These are phyloP conservation scores for Colletes collaris DNA, from an alignment of 2,888 invertebrate genomes.

Conservation along the genomic window DNA sequence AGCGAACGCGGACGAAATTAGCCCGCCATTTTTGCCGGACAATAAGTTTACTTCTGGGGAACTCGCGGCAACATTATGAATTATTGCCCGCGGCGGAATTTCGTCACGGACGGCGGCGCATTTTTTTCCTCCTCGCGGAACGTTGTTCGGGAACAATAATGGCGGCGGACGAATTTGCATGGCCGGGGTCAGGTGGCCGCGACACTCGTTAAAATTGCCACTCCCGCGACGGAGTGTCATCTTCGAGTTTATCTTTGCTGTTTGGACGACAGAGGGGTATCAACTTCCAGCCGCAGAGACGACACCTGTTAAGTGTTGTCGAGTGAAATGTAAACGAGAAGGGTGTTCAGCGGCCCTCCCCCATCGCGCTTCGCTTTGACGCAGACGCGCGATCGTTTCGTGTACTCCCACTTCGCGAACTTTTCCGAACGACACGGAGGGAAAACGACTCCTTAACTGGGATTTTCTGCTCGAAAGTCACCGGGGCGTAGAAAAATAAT, in stretches of 20 bases:
- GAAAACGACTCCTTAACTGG: too few species aligned
- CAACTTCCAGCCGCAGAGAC: constrained; percentile 46
- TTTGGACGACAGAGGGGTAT: constrained; percentile 41
- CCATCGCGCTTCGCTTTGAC: constrained; percentile 17
- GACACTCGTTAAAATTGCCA: constrained; percentile 37
- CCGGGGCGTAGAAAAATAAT: too few species aligned
- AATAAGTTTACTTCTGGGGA: constrained; percentile 27
- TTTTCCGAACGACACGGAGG: too few species aligned
- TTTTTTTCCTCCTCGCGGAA: too few species aligned
- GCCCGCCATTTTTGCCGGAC: constrained; percentile 20
- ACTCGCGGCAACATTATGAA: constrained; percentile 11
- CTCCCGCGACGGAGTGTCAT: constrained; percentile 28
- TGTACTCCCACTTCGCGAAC: too few species aligned
- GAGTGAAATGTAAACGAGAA: constrained; percentile 59
- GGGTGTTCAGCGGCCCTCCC: too few species aligned
- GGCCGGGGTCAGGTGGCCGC: not conserved
- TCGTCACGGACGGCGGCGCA: too few species aligned
- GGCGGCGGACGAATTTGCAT: not conserved
- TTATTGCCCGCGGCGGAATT: not conserved
- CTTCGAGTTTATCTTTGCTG: constrained; percentile 26
- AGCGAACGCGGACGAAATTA: constrained; percentile 23
- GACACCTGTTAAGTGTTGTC: constrained; percentile 62
- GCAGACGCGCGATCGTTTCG: constrained; percentile 38
- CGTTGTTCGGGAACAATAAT: too few species aligned
- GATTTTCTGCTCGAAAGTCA: too few species aligned